phyloP scores from a whole-genome alignment of 2,113 vertebrate species.

The Pseudorhombus dupliciocellatus region DNA sequence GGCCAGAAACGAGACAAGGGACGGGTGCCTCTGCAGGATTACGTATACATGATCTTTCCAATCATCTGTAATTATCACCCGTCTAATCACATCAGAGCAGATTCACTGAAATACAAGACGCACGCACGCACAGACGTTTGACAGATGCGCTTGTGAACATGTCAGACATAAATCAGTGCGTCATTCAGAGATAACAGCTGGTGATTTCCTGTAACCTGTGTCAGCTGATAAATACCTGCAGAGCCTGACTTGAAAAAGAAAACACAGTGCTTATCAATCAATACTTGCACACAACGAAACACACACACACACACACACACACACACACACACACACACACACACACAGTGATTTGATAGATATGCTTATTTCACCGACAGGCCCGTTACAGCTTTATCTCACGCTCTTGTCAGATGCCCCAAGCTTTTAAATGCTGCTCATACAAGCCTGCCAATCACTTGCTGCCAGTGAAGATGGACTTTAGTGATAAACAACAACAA shows the following conservation, averaged over 20 bases:
- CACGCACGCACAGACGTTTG: neutral
- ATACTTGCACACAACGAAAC: too few species aligned
- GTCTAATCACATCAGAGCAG: slow-evolving; percentile 31
- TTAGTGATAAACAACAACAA: slow-evolving; percentile 27
- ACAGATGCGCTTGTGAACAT: slow-evolving; percentile 24
- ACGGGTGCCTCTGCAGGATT: neutral
- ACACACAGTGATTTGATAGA: slow-evolving; percentile 15
- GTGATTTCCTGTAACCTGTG: neutral
- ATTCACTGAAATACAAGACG: slow-evolving; percentile 7
- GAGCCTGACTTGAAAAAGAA: neutral
- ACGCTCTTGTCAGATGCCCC: slow-evolving; percentile 25
- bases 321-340: slow-evolving; percentile 10
- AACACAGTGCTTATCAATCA: neutral
- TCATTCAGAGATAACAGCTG: slow-evolving; percentile 25
- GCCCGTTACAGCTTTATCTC: slow-evolving; percentile 42
- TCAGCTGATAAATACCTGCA: neutral
- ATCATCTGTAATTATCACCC: slow-evolving; percentile 3
- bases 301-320: slow-evolving; percentile 3
- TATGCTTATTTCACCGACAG: slow-evolving; percentile 36
- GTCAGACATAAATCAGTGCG: slow-evolving; percentile 22
- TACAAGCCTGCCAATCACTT: slow-evolving; percentile 42
- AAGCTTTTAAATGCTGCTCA: slow-evolving; percentile 43
- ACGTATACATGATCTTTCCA: neutral
- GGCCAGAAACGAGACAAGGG: neutral
- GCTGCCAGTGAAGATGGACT: slow-evolving; percentile 46